phyloP scores from a whole-genome alignment of 2,113 vertebrate genomes.

The Bos taurus region DNA sequence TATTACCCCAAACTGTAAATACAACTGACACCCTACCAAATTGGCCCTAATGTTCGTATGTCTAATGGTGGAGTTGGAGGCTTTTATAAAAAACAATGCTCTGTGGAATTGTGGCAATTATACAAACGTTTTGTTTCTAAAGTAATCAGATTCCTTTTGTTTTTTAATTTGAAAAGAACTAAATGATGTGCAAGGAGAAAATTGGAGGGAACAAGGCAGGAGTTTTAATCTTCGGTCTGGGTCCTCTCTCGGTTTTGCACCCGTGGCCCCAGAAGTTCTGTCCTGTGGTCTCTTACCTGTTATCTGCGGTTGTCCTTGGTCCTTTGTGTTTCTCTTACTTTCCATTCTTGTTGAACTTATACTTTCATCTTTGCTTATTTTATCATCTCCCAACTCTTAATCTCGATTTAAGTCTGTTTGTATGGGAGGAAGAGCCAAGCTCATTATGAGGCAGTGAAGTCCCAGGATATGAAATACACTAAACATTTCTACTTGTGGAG shows the following conservation, averaged over 20 bases:
- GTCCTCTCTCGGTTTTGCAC: not conserved
- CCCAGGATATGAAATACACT: not conserved
- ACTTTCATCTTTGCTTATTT: not conserved
- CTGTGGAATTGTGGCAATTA: constrained; percentile 42
- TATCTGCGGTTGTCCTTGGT: not conserved
- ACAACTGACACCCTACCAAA: constrained; percentile 64
- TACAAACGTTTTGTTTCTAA: constrained; percentile 38
- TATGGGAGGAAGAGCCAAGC: not conserved
- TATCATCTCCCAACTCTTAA: not conserved
- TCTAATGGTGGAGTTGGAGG: constrained; percentile 22
- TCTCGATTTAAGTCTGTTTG: not conserved
- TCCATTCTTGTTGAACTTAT: not conserved
- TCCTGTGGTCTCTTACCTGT: not conserved
- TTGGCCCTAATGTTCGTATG: constrained; percentile 50
- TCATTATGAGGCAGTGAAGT: not conserved
- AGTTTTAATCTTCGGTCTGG: not conserved
- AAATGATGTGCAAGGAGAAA: constrained; percentile 38
- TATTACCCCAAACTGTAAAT: constrained; percentile 71
- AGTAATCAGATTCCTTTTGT: not conserved
- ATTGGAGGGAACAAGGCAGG: not conserved
- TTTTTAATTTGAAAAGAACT: constrained; percentile 14
- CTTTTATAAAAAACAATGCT: constrained; percentile 30
- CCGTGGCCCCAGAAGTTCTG: not conserved
- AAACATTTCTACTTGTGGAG: not conserved
- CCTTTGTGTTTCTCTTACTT: not conserved